These are phyloP conservation scores for Trachymyrmex septentrionalis DNA, from an alignment of 1,140 invertebrate species.

Conservation along the genomic window DNA sequence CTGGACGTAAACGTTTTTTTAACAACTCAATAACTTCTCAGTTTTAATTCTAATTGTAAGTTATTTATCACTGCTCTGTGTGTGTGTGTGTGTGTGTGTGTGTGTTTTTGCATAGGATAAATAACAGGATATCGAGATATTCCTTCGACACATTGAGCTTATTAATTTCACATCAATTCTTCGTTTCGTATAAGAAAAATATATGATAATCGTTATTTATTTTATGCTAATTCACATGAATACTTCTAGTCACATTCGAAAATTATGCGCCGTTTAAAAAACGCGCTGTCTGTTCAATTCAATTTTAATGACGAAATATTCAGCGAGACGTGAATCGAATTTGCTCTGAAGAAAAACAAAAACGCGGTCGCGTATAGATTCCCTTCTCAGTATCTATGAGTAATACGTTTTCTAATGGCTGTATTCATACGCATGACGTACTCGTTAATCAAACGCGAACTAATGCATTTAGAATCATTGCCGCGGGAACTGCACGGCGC, in stretches of 20 bases:
- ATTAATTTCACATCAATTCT: not conserved
- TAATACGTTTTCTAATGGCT: constrained; percentile 62
- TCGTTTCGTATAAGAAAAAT: not conserved
- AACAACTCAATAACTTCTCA: not conserved
- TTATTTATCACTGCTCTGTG: not conserved
- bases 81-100: too few relatives aligned
- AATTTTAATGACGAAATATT: constrained; percentile 41
- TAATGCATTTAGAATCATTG: constrained; percentile 60
- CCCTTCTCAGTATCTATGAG: constrained; percentile 42
- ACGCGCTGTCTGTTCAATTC: constrained; percentile 25
- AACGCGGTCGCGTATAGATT: constrained; percentile 15
- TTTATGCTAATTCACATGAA: not conserved
- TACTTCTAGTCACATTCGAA: not conserved
- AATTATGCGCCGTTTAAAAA: constrained; percentile 9
- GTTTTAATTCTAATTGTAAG: constrained; percentile 2
- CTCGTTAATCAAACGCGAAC: constrained; percentile 61
- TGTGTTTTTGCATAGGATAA: too few relatives aligned
- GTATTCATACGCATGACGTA: constrained; percentile 60
- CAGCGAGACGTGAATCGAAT: not conserved
- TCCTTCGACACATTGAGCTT: not conserved
- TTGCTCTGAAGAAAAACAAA: not conserved
- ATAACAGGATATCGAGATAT: not conserved
- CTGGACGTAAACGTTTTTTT: not conserved
- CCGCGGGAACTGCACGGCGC: constrained; percentile 35
- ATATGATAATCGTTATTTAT: constrained; percentile 37